phyloP scores from a whole-genome alignment of 1,140 invertebrate species.

The Brevipalpus yothersi region DNA sequence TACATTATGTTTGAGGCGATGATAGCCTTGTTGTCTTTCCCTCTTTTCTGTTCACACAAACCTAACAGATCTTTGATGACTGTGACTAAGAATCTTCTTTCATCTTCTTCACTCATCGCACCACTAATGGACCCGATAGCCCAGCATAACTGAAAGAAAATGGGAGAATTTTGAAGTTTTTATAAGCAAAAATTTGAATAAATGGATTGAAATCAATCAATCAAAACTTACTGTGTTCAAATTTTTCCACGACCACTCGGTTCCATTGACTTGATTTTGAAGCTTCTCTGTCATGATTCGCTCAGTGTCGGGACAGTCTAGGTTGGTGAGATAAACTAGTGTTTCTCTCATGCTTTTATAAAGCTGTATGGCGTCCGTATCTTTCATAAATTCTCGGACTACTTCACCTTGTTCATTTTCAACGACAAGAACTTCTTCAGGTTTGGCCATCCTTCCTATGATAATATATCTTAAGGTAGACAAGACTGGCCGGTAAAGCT shows the following conservation, averaged over 20 bases:
- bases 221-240: constrained; percentile 52
- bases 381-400: constrained; percentile 97
- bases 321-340: constrained; percentile 91
- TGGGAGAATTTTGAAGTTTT: background rate
- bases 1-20: constrained; percentile 99
- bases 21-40: constrained; percentile 99
- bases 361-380: constrained; percentile 96
- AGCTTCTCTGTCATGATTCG: constrained; percentile 97
- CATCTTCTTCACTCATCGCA: constrained; percentile 96
- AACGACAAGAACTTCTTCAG: constrained; percentile 99
- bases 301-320: constrained; percentile 92
- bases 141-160: constrained; percentile 56
- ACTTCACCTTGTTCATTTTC: constrained; percentile 99
- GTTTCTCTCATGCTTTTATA: constrained; percentile 99
- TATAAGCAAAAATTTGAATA: constrained; percentile 6
- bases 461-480: constrained; percentile 89
- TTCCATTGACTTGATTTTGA: constrained; percentile 93
- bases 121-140: constrained; percentile 98
- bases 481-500: constrained; percentile 50
- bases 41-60: constrained; percentile 95
- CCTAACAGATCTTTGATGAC: constrained; percentile 96
- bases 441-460: constrained; percentile 99
- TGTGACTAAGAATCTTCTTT: constrained; percentile 94
- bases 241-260: constrained; percentile 99
- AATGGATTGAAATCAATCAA: background rate